Base-by-base conservation (phyloP, 2,888 invertebrate genomes). In the Hemaris fuciformis region DNA sequence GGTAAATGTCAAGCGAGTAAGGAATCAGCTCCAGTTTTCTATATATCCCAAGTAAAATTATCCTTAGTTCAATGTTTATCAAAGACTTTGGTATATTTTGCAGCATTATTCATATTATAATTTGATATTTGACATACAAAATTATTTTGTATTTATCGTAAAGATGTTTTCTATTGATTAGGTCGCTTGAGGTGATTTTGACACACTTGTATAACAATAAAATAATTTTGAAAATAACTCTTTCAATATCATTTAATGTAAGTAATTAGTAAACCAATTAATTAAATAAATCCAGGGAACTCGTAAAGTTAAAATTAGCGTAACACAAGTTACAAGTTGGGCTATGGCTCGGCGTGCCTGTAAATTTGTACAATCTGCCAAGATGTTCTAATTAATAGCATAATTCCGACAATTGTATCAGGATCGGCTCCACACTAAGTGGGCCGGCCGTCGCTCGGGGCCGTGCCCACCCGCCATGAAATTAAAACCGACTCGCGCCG, bases 381-480 rank as follows among this genome's bases (percentile, higher is more conserved):
- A 73, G 74, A 73, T 76, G 74, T 75, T 75, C 72, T 76, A 81
- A 82, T 81, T 77, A 81, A 81, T 79, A 80, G 77, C 74, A 80
- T 77, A 76, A 80, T 82, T 80, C 76, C 64, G 69, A 71, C 72
- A 72, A 75, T 75, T 73, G 72, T 74, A 77, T 75, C 71, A 72
- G 74, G 75, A 75, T 75, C 75, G 77, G 73, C 76, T 86, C 83
- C 83, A 88, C 76, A 87, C 76, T 83, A 71, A 69, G 72, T 68
- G 65, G 75, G 69, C 74, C 70, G 63, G 75, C 72, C 74, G 83
- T 75, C 84, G 84, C 85, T 76, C 85, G 80, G 84, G 84, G 88
- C 86, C 77, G 89, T 91, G 92, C 90, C 87, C 90, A 91, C 85
- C 91, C 89, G 87, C 88, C 92, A 92, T 92, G 92, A 92, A 92